Percentiles rank a stretch among this genome's conserved stretches.
Conservation (phyloP, 92 coral and sea anemone genomes). For the Parazoanthus darwini region DNA sequence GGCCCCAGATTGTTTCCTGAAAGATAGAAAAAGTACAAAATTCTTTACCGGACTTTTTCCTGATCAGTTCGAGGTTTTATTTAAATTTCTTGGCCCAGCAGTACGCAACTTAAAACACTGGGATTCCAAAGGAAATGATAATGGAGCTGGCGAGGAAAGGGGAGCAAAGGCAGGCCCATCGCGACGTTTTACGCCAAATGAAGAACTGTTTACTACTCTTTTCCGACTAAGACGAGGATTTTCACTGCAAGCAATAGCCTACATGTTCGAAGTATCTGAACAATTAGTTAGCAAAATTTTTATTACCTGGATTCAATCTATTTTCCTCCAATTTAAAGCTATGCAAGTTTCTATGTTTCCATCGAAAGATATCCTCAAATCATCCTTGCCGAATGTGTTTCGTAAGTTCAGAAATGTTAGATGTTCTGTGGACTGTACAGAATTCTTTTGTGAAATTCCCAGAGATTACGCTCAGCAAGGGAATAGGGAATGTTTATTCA, state of each 20-base stretch:
- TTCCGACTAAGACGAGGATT: not conserved
- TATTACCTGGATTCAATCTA: not conserved
- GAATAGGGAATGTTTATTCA: not conserved
- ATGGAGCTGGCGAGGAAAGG: not conserved
- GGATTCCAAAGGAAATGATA: not conserved
- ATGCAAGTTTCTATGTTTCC: not conserved
- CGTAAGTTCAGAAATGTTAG: too few relatives aligned
- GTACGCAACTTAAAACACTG: not conserved
- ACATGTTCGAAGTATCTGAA: too few relatives aligned
- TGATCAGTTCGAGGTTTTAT: not conserved
- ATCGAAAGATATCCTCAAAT: too few relatives aligned
- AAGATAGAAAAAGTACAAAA: not conserved
- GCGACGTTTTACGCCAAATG: not conserved
- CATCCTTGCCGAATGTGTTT: not conserved
- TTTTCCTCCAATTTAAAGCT: not conserved
- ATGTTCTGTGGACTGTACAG: conserved; percentile 16
- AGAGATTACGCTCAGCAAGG: conserved; percentile 30
- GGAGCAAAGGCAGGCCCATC: not conserved
- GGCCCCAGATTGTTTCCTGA: not conserved
- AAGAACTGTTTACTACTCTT: not conserved
- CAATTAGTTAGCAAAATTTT: not conserved
- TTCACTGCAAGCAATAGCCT: not conserved
- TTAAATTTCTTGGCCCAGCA: not conserved
- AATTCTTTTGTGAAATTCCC: conserved; percentile 15
- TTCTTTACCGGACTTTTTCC: not conserved